Conservation (phyloP, 2,888 invertebrate species). For the Sarcophaga variegata region DNA sequence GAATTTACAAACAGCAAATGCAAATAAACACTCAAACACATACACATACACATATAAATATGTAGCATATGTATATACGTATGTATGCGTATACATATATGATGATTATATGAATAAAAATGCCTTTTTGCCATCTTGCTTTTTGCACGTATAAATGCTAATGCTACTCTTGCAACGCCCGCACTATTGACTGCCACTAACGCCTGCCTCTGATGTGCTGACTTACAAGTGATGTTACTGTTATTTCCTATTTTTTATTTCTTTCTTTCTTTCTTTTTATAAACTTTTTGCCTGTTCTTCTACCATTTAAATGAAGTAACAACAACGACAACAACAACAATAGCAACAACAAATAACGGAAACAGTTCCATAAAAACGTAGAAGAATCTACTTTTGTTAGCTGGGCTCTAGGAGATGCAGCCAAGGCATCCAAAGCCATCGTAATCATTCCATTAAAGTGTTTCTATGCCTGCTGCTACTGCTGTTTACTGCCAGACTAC, state of each 20-base stretch:
- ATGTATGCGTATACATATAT: background rate
- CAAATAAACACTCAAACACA: background rate
- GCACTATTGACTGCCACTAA: background rate
- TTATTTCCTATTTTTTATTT: background rate
- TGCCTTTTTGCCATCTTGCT: slow-evolving; percentile 47
- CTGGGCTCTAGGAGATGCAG: slow-evolving; percentile 4
- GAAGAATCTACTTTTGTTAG: slow-evolving; percentile 45
- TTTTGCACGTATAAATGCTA: slow-evolving; percentile 51
- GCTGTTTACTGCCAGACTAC: background rate
- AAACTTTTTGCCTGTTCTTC: background rate
- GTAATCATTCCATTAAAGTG: background rate
- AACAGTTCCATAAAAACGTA: slow-evolving; percentile 6
- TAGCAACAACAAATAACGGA: background rate
- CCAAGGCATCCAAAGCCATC: background rate
- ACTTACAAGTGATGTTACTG: slow-evolving; percentile 34
- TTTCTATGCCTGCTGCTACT: background rate
- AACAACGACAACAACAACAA: slow-evolving; percentile 1
- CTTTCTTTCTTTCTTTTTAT: background rate
- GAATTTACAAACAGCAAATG: background rate
- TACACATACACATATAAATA: background rate
- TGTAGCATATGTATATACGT: background rate
- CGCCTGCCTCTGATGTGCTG: slow-evolving; percentile 23
- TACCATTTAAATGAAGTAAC: slow-evolving; percentile 26
- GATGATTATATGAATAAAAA: slow-evolving; percentile 37
- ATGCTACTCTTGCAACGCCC: slow-evolving; percentile 26